Evolutionary conservation across 2,113 vertebrate genomes (phyloP).

Genomic region (Poecilia latipinna): DNA sequence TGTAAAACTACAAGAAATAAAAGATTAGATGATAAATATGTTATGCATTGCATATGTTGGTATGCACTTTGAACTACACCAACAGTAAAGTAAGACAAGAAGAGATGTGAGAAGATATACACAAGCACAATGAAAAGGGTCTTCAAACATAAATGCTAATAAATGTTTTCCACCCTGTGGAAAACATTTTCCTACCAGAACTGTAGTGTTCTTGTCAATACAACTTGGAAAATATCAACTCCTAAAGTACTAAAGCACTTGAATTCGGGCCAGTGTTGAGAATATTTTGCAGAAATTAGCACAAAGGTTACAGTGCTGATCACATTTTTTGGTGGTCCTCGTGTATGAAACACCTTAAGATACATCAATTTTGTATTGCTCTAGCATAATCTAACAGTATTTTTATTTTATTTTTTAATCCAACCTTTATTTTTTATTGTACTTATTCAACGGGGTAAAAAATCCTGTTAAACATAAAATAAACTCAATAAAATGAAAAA

Average conservation of each 20-base stretch:
- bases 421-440: no score
- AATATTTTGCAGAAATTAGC: slow-evolving; percentile 10
- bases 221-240: no score
- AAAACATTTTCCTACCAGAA: neutral
- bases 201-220: neutral
- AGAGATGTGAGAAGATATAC: neutral
- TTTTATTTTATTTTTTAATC: no score
- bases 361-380: no score
- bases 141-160: neutral
- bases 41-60: neutral
- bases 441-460: no score
- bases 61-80: neutral
- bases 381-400: no score
- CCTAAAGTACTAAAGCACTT: slow-evolving; percentile 2
- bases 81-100: neutral
- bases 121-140: neutral
- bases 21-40: neutral
- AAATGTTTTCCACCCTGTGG: neutral
- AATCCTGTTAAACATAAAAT: no score
- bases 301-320: neutral
- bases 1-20: neutral
- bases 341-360: neutral
- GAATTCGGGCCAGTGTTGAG: slow-evolving; percentile 20
- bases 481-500: no score
- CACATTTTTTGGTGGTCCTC: neutral